Conservation (phyloP, 2,888 invertebrate genomes). For the Phortica okadai region DNA sequence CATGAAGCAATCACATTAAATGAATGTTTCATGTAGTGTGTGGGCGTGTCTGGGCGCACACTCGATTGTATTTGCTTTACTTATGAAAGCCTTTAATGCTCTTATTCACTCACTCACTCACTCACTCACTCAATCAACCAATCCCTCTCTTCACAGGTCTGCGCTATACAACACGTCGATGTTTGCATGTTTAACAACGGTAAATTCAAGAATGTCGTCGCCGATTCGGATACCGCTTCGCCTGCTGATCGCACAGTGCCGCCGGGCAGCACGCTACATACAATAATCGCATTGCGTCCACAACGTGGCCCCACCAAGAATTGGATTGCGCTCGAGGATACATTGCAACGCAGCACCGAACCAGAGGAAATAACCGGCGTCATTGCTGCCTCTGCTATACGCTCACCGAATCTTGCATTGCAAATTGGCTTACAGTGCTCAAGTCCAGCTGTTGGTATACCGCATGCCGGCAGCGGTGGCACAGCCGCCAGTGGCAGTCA, state of each 20-base stretch:
- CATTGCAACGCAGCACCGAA: slow-evolving; percentile 83
- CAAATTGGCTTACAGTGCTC: slow-evolving; percentile 43
- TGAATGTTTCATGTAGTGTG: slow-evolving; percentile 1
- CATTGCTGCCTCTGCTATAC: slow-evolving; percentile 79
- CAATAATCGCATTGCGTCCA: slow-evolving; percentile 83
- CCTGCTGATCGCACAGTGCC: slow-evolving; percentile 77
- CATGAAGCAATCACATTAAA: slow-evolving; percentile 28
- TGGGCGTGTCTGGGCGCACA: not conserved
- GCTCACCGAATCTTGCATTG: slow-evolving; percentile 72
- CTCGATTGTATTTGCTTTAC: not conserved
- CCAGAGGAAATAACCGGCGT: slow-evolving; percentile 77
- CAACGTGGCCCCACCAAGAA: slow-evolving; percentile 88
- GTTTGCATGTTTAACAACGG: slow-evolving; percentile 97
- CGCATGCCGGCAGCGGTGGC: slow-evolving; percentile 35
- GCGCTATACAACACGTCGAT: slow-evolving; percentile 92
- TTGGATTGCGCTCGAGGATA: slow-evolving; percentile 94
- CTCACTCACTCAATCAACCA: slow-evolving; percentile 2
- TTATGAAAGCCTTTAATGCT: not conserved
- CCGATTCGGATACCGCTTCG: slow-evolving; percentile 79
- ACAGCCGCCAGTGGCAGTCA: slow-evolving; percentile 8
- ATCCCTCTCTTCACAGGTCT: slow-evolving; percentile 79
- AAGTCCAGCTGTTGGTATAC: slow-evolving; percentile 61
- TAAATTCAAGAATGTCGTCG: slow-evolving; percentile 95
- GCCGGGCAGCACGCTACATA: slow-evolving; percentile 81
- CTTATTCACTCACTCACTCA: not conserved